These are phyloP conservation scores for Rotaria socialis DNA, from an alignment of 2,888 invertebrate genomes.

Conservation along the genomic window DNA sequence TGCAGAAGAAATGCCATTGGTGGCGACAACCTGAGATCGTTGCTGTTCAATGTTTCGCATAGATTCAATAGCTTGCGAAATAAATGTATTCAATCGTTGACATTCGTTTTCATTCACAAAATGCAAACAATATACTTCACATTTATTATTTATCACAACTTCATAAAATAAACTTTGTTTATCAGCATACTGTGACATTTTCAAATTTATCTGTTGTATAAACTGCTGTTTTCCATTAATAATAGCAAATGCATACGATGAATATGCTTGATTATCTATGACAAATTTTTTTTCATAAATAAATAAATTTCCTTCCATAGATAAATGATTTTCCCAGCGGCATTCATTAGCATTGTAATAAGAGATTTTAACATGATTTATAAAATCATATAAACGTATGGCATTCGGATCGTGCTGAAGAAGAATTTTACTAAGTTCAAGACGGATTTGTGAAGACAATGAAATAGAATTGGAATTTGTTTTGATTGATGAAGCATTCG, in stretches of 20 bases:
- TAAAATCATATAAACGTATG: slow-evolving; percentile 32
- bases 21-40: not conserved
- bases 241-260: slow-evolving; percentile 3
- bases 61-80: not conserved
- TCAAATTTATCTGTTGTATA: not conserved
- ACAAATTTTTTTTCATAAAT: not conserved
- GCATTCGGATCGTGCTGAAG: not conserved
- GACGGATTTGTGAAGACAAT: not conserved
- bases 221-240: not conserved
- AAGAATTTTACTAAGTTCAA: not conserved
- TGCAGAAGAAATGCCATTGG: not conserved
- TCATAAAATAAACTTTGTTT: slow-evolving; percentile 5
- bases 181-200: not conserved
- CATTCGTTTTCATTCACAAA: not conserved
- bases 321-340: not conserved
- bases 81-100: not conserved
- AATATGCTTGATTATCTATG: not conserved
- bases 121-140: not conserved
- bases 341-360: not conserved
- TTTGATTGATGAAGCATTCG: not conserved
- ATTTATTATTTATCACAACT: not conserved
- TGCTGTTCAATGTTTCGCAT: not conserved
- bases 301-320: slow-evolving; percentile 16
- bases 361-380: not conserved
- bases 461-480: not conserved